Evolutionary conservation across 1,140 invertebrate species (phyloP), one percentile per base, ranked within the genome.

Genomic region (Scaptomyza montana): DNA sequence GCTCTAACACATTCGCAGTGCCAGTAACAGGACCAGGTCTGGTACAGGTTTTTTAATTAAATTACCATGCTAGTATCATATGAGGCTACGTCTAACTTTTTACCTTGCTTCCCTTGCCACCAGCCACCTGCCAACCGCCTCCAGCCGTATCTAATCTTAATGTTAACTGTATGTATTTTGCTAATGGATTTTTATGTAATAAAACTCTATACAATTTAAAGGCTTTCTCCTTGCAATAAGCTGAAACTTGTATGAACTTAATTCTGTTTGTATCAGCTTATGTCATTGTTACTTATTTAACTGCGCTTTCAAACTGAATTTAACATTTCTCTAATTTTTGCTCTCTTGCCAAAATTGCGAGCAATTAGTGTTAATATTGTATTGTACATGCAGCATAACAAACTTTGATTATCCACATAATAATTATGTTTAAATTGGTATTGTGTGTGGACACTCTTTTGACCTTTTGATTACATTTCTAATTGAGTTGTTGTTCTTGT

Each of bases 401-500:
- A 77, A 79, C 72, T 87, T 87, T 74, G 79, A 82, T 89, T 87
- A 89, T 86, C 82, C 78, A 86, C 81, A 82, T n/a, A n/a, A n/a
- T n/a, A 19, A 28, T 13, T 49, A 50, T 50, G 33, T 30, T 62
- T 13, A 50, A 49, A 46, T 67, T 68, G 41, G 64, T 55, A 46
- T 55, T 68, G 43, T 61, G 41, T 68, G 43, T 54, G 45, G 50
- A 47, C 49, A 47, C 39, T 47, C 45, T 49, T 39, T 67, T 49
- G 74, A 75, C 56, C 71, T 73, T 73, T 78, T 81, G 63, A 71
- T 80, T 82, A 70, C 77, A 68, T 65, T 75, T 65, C 63, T 86
- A 76, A 78, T 81, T 80, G 74, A 78, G 77, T 72, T 79, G 69
- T 55, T 64, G 30, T 55, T 67, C 54, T 25, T 46, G 28, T 59